Conservation (phyloP, 2,113 vertebrate genomes). For the Tylochromis polylepis region DNA sequence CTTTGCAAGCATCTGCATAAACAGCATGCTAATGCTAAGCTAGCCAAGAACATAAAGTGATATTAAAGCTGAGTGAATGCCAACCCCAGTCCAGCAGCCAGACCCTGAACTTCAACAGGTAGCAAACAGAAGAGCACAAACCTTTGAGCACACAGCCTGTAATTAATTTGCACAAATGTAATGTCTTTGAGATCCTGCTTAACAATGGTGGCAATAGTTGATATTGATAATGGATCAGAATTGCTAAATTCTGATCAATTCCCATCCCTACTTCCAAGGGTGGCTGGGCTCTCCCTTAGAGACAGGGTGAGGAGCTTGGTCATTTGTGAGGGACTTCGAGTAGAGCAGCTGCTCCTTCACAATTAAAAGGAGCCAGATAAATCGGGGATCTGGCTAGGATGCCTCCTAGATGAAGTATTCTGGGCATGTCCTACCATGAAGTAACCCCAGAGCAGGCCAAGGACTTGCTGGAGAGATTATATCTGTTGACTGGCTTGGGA, state of each 20-base stretch:
- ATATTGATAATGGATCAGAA: not conserved
- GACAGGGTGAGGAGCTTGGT: not conserved
- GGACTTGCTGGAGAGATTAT: not conserved
- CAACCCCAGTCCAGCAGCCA: not conserved
- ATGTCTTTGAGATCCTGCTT: not conserved
- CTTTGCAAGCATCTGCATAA: not conserved
- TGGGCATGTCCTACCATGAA: not conserved
- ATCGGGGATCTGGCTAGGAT: not conserved
- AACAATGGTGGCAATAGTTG: not conserved
- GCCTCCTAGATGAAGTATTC: not conserved
- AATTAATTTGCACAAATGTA: not conserved
- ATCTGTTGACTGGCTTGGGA: not conserved
- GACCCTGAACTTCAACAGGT: not conserved
- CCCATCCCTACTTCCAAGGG: not conserved
- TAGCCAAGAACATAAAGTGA: not conserved
- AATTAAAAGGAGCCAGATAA: not conserved
- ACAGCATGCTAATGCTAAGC: not conserved
- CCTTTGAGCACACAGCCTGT: not conserved
- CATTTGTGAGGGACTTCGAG: no score
- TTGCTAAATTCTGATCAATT: not conserved
- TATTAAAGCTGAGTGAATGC: not conserved
- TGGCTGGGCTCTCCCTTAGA: not conserved
- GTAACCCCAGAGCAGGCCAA: not conserved
- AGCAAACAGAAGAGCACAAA: not conserved
- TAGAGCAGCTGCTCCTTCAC: not conserved